These are phyloP conservation scores for Nansenia antarctica DNA, from an alignment of 2,113 vertebrate genomes.

Conservation along the genomic window DNA sequence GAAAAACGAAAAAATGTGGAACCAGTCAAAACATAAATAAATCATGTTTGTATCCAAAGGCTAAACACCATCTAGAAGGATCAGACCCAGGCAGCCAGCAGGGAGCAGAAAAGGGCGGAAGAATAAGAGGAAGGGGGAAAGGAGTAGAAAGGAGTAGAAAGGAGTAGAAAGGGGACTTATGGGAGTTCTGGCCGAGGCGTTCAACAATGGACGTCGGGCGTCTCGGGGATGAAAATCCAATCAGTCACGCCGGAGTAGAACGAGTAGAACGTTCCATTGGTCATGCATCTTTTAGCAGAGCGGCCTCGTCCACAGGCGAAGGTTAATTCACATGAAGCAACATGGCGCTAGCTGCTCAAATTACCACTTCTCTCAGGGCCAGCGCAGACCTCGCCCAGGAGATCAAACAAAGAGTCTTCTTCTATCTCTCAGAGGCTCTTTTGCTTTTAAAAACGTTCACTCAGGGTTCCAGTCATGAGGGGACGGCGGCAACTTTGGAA, in stretches of 20 bases:
- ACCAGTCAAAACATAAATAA: conserved; percentile 20
- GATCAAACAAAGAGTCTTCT: conserved; percentile 1
- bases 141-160: too few species aligned
- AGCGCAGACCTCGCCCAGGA: background rate
- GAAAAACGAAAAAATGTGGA: conserved; percentile 2
- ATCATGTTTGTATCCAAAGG: conserved; percentile 15
- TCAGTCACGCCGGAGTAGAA: conserved; percentile 44
- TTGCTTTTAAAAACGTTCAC: conserved; percentile 17
- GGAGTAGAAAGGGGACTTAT: conserved; percentile 7
- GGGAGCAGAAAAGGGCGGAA: conserved; percentile 2
- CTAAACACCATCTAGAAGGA: conserved; percentile 26
- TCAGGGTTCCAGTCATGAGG: background rate
- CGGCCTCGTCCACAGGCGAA: conserved; percentile 23
- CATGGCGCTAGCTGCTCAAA: conserved; percentile 6
- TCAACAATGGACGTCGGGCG: conserved; percentile 24
- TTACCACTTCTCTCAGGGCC: conserved; percentile 19
- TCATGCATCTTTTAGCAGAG: conserved; percentile 61
- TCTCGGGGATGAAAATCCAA: conserved; percentile 53
- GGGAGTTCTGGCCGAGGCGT: conserved; percentile 1
- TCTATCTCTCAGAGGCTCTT: background rate
- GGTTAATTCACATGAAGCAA: conserved; percentile 27
- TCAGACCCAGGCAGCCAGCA: conserved; percentile 14
- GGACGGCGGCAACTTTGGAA: background rate
- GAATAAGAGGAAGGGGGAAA: conserved; percentile 16
- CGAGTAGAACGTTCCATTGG: conserved; percentile 43